These are phyloP conservation scores for Uropetala carovei DNA, from an alignment of 2,888 invertebrate species.

Conservation along the genomic window DNA sequence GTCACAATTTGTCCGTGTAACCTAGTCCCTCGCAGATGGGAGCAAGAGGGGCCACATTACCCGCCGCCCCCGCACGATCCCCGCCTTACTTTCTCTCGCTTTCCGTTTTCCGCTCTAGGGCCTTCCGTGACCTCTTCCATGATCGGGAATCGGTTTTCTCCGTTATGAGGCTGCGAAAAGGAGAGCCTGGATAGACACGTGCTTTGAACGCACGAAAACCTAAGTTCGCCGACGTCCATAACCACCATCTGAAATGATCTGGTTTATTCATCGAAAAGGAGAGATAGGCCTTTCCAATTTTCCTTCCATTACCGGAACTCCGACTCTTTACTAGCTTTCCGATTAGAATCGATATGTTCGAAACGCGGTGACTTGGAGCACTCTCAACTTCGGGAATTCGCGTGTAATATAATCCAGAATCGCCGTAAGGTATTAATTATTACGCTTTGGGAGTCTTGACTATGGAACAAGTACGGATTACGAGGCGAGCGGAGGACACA, in stretches of 20 bases:
- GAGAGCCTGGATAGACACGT: too few relatives aligned
- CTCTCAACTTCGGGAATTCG: background rate
- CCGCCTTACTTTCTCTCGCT: background rate
- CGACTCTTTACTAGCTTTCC: too few relatives aligned
- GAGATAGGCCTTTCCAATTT: too few relatives aligned
- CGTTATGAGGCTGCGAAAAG: too few relatives aligned
- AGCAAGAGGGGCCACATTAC: background rate
- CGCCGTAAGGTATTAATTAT: background rate
- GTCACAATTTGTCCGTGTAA: background rate
- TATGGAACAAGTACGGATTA: too few relatives aligned
- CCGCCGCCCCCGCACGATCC: background rate
- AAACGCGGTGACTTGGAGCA: background rate
- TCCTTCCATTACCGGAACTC: too few relatives aligned
- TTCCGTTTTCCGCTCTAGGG: background rate
- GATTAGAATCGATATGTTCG: background rate
- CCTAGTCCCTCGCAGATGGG: background rate
- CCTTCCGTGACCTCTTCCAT: background rate
- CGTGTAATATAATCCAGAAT: background rate
- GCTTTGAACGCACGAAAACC: too few relatives aligned
- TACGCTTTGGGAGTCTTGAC: background rate
- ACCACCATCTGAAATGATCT: too few relatives aligned
- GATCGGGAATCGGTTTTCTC: background rate
- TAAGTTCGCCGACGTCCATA: too few relatives aligned
- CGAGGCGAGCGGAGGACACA: too few relatives aligned
- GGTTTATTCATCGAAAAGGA: too few relatives aligned